These are phyloP conservation scores for Stenoptilia bipunctidactyla DNA, from an alignment of 2,888 invertebrate genomes.

Conservation along the genomic window DNA sequence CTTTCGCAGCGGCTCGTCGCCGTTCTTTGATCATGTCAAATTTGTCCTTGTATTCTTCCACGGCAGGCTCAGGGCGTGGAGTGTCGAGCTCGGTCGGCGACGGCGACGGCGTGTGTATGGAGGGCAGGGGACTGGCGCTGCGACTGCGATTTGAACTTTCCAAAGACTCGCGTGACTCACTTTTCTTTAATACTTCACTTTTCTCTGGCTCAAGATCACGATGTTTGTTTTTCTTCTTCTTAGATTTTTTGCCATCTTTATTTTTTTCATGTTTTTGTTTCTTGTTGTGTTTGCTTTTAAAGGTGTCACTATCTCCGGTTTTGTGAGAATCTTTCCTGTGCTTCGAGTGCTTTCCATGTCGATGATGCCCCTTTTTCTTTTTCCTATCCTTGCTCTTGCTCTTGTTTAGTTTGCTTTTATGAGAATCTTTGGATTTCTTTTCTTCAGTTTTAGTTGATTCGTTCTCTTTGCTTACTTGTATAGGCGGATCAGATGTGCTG, in stretches of 20 bases:
- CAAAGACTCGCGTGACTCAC: conserved; percentile 38
- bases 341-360: conserved; percentile 62
- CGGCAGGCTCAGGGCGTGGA: conserved; percentile 17
- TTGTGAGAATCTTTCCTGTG: conserved; percentile 46
- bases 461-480: conserved; percentile 18
- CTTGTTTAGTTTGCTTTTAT: conserved; percentile 27
- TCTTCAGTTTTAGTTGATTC: conserved; percentile 19
- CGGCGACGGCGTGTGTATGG: conserved; percentile 53
- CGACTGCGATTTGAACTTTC: conserved; percentile 55
- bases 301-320: conserved; percentile 32
- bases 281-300: conserved; percentile 40
- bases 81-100: conserved; percentile 39
- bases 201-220: conserved; percentile 25
- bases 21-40: conserved; percentile 75
- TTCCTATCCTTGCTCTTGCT: conserved; percentile 49
- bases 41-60: conserved; percentile 66
- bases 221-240: conserved; percentile 56
- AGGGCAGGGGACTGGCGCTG: conserved; percentile 57
- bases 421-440: conserved; percentile 48
- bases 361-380: conserved; percentile 57
- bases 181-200: conserved; percentile 26
- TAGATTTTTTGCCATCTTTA: conserved; percentile 59
- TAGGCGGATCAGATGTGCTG: conserved; percentile 36
- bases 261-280: conserved; percentile 49
- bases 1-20: conserved; percentile 61